A percentile compares a stretch with the other conserved stretches of the same genome.
Evolutionary conservation across 2,113 vertebrate genomes (phyloP).

Genomic region (Pluvianellus socialis): DNA sequence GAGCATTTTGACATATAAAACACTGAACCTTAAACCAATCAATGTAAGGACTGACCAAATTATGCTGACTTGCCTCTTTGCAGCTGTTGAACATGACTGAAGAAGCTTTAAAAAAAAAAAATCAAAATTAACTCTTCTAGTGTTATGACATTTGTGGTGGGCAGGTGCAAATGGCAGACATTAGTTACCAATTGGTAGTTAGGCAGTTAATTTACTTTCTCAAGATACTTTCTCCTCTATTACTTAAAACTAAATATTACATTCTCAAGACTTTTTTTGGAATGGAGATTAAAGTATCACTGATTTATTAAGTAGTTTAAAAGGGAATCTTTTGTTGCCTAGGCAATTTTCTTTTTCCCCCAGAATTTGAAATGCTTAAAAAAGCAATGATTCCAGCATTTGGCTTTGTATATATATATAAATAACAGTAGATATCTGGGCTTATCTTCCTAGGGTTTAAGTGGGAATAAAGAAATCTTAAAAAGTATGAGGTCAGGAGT

Average conservation of each 20-base stretch:
- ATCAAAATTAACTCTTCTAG: neutral
- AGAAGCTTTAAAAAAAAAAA: neutral
- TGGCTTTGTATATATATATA: neutral
- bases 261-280: neutral
- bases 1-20: neutral
- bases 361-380: neutral
- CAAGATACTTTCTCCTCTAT: neutral
- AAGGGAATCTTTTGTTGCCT: neutral
- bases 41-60: neutral
- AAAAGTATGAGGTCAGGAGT: neutral
- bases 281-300: neutral
- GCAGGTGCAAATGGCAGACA: neutral
- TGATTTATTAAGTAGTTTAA: neutral
- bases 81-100: neutral
- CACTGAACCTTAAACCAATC: neutral
- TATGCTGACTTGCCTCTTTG: neutral
- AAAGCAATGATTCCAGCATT: neutral
- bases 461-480: neutral
- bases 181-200: neutral
- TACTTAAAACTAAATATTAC: neutral
- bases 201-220: neutral
- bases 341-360: neutral
- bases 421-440: neutral
- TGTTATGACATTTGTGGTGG: neutral
- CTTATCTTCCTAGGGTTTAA: neutral